Evolutionary conservation across 2,888 invertebrate genomes (phyloP).

Genomic region (Clistopyga incitator): DNA sequence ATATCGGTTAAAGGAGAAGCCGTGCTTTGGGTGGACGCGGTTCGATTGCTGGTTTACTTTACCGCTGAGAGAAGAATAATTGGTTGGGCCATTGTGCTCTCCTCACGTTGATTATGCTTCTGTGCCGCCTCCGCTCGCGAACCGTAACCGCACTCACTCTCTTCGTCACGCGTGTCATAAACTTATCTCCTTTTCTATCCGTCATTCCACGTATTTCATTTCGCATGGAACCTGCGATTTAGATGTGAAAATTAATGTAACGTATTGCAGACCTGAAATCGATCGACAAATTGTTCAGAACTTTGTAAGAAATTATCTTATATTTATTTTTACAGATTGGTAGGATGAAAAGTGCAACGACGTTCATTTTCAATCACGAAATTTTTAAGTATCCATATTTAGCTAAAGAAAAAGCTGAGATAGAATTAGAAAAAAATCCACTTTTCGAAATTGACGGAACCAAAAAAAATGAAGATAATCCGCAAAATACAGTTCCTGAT

Average conservation of each 20-base stretch:
- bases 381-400: too few species aligned
- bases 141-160: constrained; percentile 53
- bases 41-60: constrained; percentile 2
- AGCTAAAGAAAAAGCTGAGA: too few species aligned
- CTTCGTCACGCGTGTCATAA: constrained; percentile 25
- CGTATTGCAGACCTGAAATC: background rate
- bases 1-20: background rate
- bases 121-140: constrained; percentile 35
- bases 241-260: background rate
- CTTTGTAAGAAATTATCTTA: background rate
- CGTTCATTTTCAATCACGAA: too few species aligned
- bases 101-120: constrained; percentile 23
- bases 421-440: too few species aligned
- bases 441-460: background rate
- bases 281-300: background rate
- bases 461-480: background rate
- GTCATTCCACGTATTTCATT: constrained; percentile 10
- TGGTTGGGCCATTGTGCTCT: constrained; percentile 45
- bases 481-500: background rate
- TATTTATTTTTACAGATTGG: background rate
- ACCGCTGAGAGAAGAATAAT: constrained; percentile 36
- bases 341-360: too few species aligned
- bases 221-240: background rate
- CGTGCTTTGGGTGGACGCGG: constrained; percentile 27
- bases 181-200: background rate